Conservation (phyloP, 2,113 vertebrate species). For the Dicentrarchus labrax region DNA sequence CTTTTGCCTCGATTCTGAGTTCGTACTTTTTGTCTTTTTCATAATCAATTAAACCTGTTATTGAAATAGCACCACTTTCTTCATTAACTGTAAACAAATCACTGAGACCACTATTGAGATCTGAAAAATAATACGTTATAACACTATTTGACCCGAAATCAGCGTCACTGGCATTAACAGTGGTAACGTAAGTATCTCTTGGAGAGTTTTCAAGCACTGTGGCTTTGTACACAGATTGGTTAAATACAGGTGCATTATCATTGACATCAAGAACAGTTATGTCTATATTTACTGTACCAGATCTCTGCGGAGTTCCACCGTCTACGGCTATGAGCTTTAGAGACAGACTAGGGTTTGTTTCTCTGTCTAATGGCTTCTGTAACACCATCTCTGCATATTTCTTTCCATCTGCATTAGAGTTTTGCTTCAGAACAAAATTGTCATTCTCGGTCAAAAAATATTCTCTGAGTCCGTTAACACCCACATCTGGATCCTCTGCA, state of each 20-base stretch:
- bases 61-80: too few relatives aligned
- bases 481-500: slow-evolving; percentile 82
- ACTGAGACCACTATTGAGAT: background rate
- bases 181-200: slow-evolving; percentile 67
- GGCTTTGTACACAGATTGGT: slow-evolving; percentile 77
- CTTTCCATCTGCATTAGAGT: slow-evolving; percentile 73
- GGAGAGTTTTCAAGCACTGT: slow-evolving; percentile 80
- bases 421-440: slow-evolving; percentile 79
- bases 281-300: slow-evolving; percentile 79
- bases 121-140: too few relatives aligned
- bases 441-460: slow-evolving; percentile 77
- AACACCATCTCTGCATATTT: slow-evolving; percentile 83
- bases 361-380: slow-evolving; percentile 79
- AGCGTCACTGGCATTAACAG: slow-evolving; percentile 80
- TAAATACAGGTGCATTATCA: slow-evolving; percentile 76
- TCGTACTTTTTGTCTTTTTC: too few relatives aligned
- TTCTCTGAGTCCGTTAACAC: slow-evolving; percentile 74
- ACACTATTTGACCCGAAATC: slow-evolving; percentile 78
- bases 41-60: too few relatives aligned
- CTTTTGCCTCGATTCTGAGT: too few relatives aligned
- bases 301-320: slow-evolving; percentile 80
- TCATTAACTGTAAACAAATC: slow-evolving; percentile 4
- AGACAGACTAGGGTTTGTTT: slow-evolving; percentile 66
- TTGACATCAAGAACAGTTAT: slow-evolving; percentile 77
- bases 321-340: slow-evolving; percentile 82